Base-by-base conservation (phyloP, 1,140 invertebrate species). In the Aporrectodea caliginosa region DNA sequence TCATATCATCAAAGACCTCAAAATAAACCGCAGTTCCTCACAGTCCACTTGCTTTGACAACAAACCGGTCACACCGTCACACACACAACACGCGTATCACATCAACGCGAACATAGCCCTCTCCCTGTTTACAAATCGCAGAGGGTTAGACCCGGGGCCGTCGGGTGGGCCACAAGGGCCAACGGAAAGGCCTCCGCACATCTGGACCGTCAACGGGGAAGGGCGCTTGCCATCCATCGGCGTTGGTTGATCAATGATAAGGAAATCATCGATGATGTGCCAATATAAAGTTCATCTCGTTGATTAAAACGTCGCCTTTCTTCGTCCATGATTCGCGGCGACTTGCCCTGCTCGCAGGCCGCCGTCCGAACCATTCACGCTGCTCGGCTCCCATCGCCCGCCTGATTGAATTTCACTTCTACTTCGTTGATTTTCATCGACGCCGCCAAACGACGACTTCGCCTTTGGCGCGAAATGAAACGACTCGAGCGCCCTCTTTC, bases 271-370 rank as follows among this genome's bases (percentile, higher is more conserved):
- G 43, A 6, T 22, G 43, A 58, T 58, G 43, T 6, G 6, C 6
- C 43, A 58, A 58, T 58, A 58, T 58, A 58, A 58, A 58, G 43
- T 58, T 58, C 43, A 58, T 58, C 43, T 58, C 43, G 43, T 58
- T 58, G 43, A 58, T 58, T 58, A 58, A 58, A 58, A 58, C 6
- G 43, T 58, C 43, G 43, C 43, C 6, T 58, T 58, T 58, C 43
- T 58, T 58, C 43, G 6, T 58, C 43, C n/a, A n/a, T n/a, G n/a
- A n/a, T n/a, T n/a, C n/a, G n/a, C n/a, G n/a, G n/a, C n/a, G n/a
- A n/a, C n/a, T n/a, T n/a, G 43, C 43, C 43, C 22, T 58, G 6
- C 6, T 12, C 43, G 43, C 22, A 6, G 43, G 22, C 6, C 22
- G 43, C 6, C 43, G 43, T 58, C 43, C n/a, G n/a, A 22, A 6